A percentile compares a stretch with the other conserved stretches of the same genome.
Evolutionary conservation across 2,113 vertebrate genomes (phyloP).

Genomic region (Dicrurus megarhynchus): DNA sequence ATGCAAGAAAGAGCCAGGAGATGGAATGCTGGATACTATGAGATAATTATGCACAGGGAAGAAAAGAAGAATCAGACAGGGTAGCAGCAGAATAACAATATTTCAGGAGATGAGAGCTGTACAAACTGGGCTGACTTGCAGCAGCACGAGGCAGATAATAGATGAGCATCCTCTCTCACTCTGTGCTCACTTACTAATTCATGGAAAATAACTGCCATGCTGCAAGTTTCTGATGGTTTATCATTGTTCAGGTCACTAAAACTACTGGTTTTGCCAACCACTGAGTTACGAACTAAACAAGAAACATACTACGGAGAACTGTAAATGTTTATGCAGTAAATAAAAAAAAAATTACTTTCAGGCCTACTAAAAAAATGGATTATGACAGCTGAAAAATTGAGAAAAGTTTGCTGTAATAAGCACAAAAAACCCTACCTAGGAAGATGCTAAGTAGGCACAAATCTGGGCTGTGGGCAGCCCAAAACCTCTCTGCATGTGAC

Average conservation of each 20-base stretch:
- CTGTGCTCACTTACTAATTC: slow-evolving; percentile 28
- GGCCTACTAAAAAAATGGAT: background rate
- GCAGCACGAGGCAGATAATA: slow-evolving; percentile 41
- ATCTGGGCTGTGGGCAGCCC: background rate
- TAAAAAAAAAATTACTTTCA: background rate
- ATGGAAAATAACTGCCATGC: slow-evolving; percentile 54
- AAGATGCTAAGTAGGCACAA: background rate
- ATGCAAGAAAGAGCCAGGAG: slow-evolving; percentile 75
- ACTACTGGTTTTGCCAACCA: slow-evolving; percentile 27
- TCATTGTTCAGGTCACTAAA: slow-evolving; percentile 35
- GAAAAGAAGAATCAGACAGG: slow-evolving; percentile 12
- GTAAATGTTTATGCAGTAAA: slow-evolving; percentile 29
- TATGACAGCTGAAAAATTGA: slow-evolving; percentile 37
- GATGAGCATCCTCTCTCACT: background rate
- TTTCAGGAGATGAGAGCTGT: slow-evolving; percentile 33
- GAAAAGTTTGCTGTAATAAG: slow-evolving; percentile 25
- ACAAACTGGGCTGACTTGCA: slow-evolving; percentile 16
- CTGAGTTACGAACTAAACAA: slow-evolving; percentile 27
- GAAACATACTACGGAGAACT: background rate
- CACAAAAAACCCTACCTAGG: background rate
- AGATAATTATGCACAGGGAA: slow-evolving; percentile 74
- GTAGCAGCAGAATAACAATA: slow-evolving; percentile 48
- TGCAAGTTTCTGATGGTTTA: slow-evolving; percentile 45
- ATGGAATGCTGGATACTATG: slow-evolving; percentile 72
- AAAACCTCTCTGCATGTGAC: background rate